phyloP scores from a whole-genome alignment of 2,797 vertebrate species.

The Gymnoscopelus braueri region DNA sequence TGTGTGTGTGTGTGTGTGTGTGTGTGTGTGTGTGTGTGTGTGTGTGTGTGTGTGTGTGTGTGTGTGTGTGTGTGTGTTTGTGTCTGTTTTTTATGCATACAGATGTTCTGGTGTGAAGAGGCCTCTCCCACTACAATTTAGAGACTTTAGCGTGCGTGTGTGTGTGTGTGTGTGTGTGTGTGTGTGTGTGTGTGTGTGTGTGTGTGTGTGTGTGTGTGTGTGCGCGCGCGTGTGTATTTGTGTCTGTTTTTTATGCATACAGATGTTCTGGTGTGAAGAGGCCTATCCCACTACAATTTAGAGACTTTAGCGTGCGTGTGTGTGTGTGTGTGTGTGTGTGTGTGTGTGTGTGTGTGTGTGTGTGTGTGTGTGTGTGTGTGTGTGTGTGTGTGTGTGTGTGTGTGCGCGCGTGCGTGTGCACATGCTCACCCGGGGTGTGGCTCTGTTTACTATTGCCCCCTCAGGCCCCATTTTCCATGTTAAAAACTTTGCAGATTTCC shows the following conservation, averaged over 20 bases:
- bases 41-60: constrained; percentile 33
- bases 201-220: constrained; percentile 12
- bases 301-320: background rate
- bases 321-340: constrained; percentile 40
- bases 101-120: constrained; percentile 68
- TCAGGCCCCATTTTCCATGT: constrained; percentile 64
- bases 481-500: constrained; percentile 59
- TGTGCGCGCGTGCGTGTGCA: constrained; percentile 36
- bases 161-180: constrained; percentile 40
- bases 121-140: constrained; percentile 51
- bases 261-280: constrained; percentile 68
- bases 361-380: constrained; percentile 8
- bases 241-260: constrained; percentile 61
- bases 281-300: constrained; percentile 50
- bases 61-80: constrained; percentile 40
- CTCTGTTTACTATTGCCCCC: constrained; percentile 66
- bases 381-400: too few species aligned
- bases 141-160: background rate
- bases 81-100: constrained; percentile 60
- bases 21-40: constrained; percentile 38
- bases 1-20: constrained; percentile 13
- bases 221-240: constrained; percentile 33
- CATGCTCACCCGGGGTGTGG: constrained; percentile 67
- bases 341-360: constrained; percentile 16
- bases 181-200: too few species aligned